A percentile compares a stretch with the other conserved stretches of the same genome.
Evolutionary conservation across 2,113 vertebrate genomes (phyloP).

Genomic region (Scolopax mira): DNA sequence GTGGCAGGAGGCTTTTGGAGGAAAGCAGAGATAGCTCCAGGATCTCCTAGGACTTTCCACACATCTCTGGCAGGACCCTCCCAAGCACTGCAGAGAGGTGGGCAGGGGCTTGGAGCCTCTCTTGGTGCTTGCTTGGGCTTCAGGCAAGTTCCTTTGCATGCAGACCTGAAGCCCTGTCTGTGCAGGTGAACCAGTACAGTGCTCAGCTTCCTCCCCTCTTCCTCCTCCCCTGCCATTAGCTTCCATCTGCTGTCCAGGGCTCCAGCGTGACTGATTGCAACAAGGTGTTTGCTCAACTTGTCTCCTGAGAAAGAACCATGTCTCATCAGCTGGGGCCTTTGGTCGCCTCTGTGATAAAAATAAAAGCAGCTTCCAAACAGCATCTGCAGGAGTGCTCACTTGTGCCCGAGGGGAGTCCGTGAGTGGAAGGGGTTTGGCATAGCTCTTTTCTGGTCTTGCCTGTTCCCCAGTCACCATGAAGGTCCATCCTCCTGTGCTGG

Average conservation of each 20-base stretch:
- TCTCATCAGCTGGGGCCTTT: neutral
- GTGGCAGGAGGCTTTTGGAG: neutral
- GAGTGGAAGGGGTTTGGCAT: neutral
- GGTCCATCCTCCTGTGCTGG: neutral
- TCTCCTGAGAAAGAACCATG: neutral
- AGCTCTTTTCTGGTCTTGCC: neutral
- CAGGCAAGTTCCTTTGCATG: neutral
- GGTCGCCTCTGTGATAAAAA: neutral
- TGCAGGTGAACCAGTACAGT: neutral
- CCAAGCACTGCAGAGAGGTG: neutral
- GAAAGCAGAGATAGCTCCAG: neutral
- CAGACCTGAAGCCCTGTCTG: fast-evolving
- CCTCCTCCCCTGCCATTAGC: neutral
- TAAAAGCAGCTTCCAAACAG: neutral
- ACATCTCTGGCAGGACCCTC: no score
- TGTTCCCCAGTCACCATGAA: neutral
- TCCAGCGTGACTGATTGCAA: neutral
- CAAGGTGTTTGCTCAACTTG: neutral
- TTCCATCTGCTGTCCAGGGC: neutral
- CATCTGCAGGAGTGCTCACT: neutral
- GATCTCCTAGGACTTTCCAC: neutral
- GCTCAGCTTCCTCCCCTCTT: neutral
- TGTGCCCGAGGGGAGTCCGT: fast-evolving
- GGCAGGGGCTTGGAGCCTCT: neutral
- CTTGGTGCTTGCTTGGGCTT: neutral